Percentiles rank a stretch among this genome's conserved stretches.
These are phyloP conservation scores for Scartelaos histophorus DNA, from an alignment of 2,113 vertebrate genomes.

Conservation along the genomic window DNA sequence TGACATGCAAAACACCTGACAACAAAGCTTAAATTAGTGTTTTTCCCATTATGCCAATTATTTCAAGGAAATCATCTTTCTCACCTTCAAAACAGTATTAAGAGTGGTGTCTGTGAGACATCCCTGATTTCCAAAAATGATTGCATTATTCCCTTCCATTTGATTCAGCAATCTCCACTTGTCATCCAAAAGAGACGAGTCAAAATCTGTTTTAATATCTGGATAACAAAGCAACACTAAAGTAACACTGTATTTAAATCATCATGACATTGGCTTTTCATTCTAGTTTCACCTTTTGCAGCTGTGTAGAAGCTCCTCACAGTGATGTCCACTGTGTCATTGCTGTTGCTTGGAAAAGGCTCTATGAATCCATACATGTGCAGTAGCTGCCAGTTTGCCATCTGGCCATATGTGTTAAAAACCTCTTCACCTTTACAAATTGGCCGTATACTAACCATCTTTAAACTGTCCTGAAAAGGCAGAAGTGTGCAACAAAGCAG, in stretches of 20 bases:
- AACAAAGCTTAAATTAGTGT: neutral
- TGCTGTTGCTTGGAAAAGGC: slow-evolving; percentile 81
- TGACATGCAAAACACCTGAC: slow-evolving; percentile 88
- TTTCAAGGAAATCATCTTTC: neutral
- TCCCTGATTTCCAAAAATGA: slow-evolving; percentile 85
- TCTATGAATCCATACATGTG: slow-evolving; percentile 96
- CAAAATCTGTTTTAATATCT: slow-evolving; percentile 70
- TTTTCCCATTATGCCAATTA: neutral
- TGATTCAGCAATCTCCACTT: slow-evolving; percentile 83
- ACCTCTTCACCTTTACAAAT: slow-evolving; percentile 85
- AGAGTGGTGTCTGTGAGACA: slow-evolving; percentile 89
- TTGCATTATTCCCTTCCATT: slow-evolving; percentile 82
- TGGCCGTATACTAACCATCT: slow-evolving; percentile 83
- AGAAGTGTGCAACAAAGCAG: neutral
- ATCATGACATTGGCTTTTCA: too few species aligned
- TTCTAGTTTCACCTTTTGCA: slow-evolving; percentile 72
- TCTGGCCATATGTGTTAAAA: slow-evolving; percentile 94
- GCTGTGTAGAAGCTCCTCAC: slow-evolving; percentile 80
- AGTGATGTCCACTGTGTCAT: slow-evolving; percentile 88
- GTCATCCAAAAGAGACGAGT: slow-evolving; percentile 73
- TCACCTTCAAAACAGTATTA: slow-evolving; percentile 84
- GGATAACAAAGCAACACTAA: neutral
- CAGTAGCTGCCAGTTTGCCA: slow-evolving; percentile 96
- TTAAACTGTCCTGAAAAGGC: slow-evolving; percentile 80
- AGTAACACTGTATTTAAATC: neutral